A percentile compares a stretch with the other conserved stretches of the same genome.
These are phyloP conservation scores for Proisotoma minuta DNA, from an alignment of 2,888 invertebrate species.

Conservation along the genomic window DNA sequence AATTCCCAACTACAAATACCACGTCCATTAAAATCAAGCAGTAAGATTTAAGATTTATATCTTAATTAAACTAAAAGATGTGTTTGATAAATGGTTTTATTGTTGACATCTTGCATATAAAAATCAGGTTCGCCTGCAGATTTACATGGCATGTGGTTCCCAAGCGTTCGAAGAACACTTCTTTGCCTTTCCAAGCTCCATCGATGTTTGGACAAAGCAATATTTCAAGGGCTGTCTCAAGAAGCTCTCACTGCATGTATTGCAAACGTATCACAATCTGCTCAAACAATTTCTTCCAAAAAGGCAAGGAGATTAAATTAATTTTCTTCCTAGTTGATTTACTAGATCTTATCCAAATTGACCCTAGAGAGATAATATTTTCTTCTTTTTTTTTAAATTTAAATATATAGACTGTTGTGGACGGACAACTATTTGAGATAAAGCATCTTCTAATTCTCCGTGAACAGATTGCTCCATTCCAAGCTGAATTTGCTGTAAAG, in stretches of 20 bases:
- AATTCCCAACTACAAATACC: slow-evolving; percentile 49
- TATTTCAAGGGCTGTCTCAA: slow-evolving; percentile 94
- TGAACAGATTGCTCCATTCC: slow-evolving; percentile 97
- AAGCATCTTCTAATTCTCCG: slow-evolving; percentile 93
- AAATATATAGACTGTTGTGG: slow-evolving; percentile 64
- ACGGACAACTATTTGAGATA: slow-evolving; percentile 93
- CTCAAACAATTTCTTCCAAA: slow-evolving; percentile 68
- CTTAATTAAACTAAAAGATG: slow-evolving; percentile 2
- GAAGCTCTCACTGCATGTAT: slow-evolving; percentile 91
- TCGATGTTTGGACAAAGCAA: slow-evolving; percentile 87
- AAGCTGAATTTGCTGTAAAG: slow-evolving; percentile 86
- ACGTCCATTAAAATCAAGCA: slow-evolving; percentile 54
- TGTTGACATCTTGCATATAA: too few species aligned
- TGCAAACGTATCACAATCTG: slow-evolving; percentile 78
- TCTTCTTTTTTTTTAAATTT: slow-evolving; percentile 11
- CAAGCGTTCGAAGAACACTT: slow-evolving; percentile 88
- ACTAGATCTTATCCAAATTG: not conserved
- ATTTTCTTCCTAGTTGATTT: not conserved
- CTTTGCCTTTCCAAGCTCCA: slow-evolving; percentile 89
- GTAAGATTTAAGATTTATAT: slow-evolving; percentile 48
- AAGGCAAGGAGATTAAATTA: slow-evolving; percentile 54
- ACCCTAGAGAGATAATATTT: not conserved
- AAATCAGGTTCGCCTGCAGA: slow-evolving; percentile 89
- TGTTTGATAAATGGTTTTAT: not conserved
- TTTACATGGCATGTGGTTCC: slow-evolving; percentile 99